Evolutionary conservation across 1,140 invertebrate genomes (phyloP).

Genomic region (Drosophila pachea): DNA sequence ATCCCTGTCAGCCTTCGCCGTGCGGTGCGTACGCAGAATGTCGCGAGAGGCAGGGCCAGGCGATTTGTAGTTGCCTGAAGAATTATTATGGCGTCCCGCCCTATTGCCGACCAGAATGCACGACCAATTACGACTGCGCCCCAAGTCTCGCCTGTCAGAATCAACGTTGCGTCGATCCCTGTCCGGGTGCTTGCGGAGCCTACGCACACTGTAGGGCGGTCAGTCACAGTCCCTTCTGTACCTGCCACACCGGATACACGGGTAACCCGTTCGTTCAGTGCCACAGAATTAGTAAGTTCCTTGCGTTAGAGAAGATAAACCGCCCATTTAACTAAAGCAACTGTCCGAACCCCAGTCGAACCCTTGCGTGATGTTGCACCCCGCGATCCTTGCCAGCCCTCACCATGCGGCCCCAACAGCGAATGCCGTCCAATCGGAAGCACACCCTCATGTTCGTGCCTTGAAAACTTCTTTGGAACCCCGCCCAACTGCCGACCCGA

Average conservation of each 20-base stretch:
- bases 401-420: slow-evolving; percentile 88
- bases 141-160: slow-evolving; percentile 84
- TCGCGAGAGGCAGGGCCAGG: slow-evolving; percentile 81
- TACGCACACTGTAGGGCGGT: slow-evolving; percentile 83
- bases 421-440: slow-evolving; percentile 83
- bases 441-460: slow-evolving; percentile 82
- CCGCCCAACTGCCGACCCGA: slow-evolving; percentile 85
- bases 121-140: slow-evolving; percentile 84
- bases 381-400: slow-evolving; percentile 84
- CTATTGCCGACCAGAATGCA: slow-evolving; percentile 84
- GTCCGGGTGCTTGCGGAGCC: slow-evolving; percentile 84
- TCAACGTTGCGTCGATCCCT: slow-evolving; percentile 85
- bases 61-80: slow-evolving; percentile 84
- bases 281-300: slow-evolving; percentile 82
- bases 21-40: slow-evolving; percentile 85
- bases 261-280: slow-evolving; percentile 83
- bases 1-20: slow-evolving; percentile 86
- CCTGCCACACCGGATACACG: slow-evolving; percentile 81
- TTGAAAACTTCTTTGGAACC: slow-evolving; percentile 82
- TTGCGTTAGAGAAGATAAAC: background rate
- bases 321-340: background rate
- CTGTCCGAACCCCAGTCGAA: slow-evolving; percentile 53
- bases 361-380: slow-evolving; percentile 61
- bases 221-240: slow-evolving; percentile 85
- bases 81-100: slow-evolving; percentile 84